phyloP scores from a whole-genome alignment of 2,888 invertebrate species.

The Ecliptopera silaceata region DNA sequence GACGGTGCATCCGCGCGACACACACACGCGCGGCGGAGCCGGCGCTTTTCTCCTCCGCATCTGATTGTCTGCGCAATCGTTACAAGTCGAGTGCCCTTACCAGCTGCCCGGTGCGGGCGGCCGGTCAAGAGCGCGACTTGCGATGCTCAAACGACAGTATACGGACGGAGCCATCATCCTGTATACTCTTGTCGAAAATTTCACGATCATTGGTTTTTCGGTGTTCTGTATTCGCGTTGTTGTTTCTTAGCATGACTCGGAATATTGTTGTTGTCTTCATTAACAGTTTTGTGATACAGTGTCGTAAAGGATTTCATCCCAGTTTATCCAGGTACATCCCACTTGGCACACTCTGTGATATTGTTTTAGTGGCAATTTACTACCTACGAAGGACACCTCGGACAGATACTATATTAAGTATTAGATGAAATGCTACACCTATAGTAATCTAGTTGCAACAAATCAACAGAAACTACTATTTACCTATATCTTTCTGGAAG shows the following conservation, averaged over 20 bases:
- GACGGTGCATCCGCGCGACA: constrained; percentile 65
- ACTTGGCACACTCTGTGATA: constrained; percentile 81
- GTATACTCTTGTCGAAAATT: constrained; percentile 59
- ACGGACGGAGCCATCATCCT: constrained; percentile 64
- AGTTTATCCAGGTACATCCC: constrained; percentile 73
- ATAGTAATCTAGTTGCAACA: constrained; percentile 49
- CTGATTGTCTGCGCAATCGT: constrained; percentile 49
- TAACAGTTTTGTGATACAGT: constrained; percentile 64
- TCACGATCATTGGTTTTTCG: constrained; percentile 65
- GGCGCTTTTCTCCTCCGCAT: constrained; percentile 69
- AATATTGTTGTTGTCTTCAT: constrained; percentile 73
- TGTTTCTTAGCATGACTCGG: constrained; percentile 77
- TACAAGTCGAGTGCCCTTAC: constrained; percentile 26
- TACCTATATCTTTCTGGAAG: constrained; percentile 26
- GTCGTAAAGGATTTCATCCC: constrained; percentile 59
- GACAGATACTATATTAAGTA: constrained; percentile 35
- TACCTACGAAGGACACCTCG: constrained; percentile 54
- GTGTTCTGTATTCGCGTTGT: constrained; percentile 76
- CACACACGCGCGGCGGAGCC: constrained; percentile 79
- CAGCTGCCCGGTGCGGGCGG: constrained; percentile 7
- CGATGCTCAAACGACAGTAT: constrained; percentile 42
- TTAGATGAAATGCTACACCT: constrained; percentile 46
- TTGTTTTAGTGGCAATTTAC: constrained; percentile 51
- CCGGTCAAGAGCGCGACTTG: constrained; percentile 9
- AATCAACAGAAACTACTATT: constrained; percentile 25